These are phyloP conservation scores for Drosophila funebris DNA, from an alignment of 1,140 invertebrate species.

Conservation along the genomic window DNA sequence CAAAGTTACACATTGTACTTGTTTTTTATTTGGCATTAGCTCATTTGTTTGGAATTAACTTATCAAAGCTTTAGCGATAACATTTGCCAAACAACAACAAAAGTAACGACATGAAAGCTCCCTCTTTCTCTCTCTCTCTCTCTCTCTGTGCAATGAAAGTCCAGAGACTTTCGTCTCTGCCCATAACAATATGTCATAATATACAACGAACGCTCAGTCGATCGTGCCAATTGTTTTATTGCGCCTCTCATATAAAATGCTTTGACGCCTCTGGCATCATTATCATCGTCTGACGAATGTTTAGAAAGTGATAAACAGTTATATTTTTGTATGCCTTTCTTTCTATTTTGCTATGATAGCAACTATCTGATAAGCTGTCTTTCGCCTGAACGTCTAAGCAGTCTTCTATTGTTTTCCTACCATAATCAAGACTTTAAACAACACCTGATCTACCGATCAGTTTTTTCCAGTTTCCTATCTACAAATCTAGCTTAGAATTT, in stretches of 20 bases:
- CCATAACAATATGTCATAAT: neutral
- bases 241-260: neutral
- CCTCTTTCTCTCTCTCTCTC: neutral
- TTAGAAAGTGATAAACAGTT: conserved; percentile 33
- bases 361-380: neutral
- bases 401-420: neutral
- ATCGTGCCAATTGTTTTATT: conserved; percentile 12
- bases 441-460: too few species aligned
- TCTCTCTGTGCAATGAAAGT: neutral
- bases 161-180: neutral
- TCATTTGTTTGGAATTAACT: conserved; percentile 20
- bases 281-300: conserved; percentile 1
- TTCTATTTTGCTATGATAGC: neutral
- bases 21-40: conserved; percentile 28
- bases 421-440: conserved; percentile 7
- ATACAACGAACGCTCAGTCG: neutral
- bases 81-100: conserved; percentile 9
- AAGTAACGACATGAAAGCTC: conserved; percentile 2
- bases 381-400: too few species aligned
- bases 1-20: conserved; percentile 5
- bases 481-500: too few species aligned
- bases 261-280: conserved; percentile 1
- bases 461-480: too few species aligned
- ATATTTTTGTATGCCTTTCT: conserved; percentile 7
- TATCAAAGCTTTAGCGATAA: conserved; percentile 28